Conservation (phyloP, 2,113 vertebrate species). For the Ammodytes marinus region DNA sequence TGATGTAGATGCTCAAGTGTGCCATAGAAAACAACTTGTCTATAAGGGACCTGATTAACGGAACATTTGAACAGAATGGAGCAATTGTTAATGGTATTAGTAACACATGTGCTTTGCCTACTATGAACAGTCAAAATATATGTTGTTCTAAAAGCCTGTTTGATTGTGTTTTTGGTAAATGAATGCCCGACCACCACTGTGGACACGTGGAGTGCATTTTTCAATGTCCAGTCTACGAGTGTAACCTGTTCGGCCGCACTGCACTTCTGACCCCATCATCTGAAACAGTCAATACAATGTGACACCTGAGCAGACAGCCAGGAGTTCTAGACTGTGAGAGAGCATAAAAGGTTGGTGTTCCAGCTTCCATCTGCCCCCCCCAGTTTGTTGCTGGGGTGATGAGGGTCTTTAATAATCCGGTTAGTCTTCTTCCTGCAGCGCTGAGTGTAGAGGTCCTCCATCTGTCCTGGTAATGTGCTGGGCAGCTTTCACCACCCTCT, state of each 20-base stretch:
- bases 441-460: too few species aligned
- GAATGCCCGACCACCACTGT: background rate
- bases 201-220: background rate
- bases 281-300: background rate
- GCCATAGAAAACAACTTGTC: background rate
- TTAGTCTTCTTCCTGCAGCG: too few species aligned
- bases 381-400: background rate
- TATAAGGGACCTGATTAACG: background rate
- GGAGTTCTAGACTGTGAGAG: background rate
- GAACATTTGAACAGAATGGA: background rate
- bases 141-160: background rate
- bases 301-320: constrained; percentile 21
- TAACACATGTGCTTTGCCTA: background rate
- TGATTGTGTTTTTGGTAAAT: background rate
- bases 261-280: background rate
- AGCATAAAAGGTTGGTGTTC: constrained; percentile 29
- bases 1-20: background rate
- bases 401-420: too few species aligned
- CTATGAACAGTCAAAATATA: background rate
- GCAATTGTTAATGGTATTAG: background rate
- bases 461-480: too few species aligned
- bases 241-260: background rate
- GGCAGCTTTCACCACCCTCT: too few species aligned
- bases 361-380: constrained; percentile 3
- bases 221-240: background rate